Percentiles rank a stretch among this genome's conserved stretches.
phyloP scores from a whole-genome alignment of 2,888 invertebrate species.

The Epinotia bilunana region DNA sequence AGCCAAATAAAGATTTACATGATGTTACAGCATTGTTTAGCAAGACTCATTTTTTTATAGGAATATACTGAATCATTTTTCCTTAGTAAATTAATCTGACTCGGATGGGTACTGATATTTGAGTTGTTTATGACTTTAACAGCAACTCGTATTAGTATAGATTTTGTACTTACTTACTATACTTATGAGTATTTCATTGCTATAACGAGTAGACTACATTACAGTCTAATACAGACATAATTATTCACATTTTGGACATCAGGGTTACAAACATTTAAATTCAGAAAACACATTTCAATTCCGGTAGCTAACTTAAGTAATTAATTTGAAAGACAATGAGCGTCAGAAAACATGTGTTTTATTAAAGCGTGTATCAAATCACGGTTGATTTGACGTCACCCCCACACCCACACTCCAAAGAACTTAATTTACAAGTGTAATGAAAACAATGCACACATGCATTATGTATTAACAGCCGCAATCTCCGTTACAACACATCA shows the following conservation, averaged over 20 bases:
- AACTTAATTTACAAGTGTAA: constrained; percentile 56
- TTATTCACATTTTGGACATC: background rate
- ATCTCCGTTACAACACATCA: constrained; percentile 46
- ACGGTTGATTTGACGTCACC: constrained; percentile 29
- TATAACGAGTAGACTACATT: no score
- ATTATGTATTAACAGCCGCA: constrained; percentile 54
- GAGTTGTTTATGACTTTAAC: background rate
- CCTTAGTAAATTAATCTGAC: background rate
- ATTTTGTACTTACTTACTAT: no score
- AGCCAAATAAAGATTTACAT: constrained; percentile 20
- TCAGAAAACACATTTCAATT: constrained; percentile 45
- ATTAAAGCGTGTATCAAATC: constrained; percentile 38
- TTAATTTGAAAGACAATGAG: constrained; percentile 50
- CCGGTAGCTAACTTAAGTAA: constrained; percentile 52
- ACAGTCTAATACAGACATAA: background rate
- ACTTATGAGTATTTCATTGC: no score
- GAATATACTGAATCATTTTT: constrained; percentile 3
- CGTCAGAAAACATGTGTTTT: constrained; percentile 45
- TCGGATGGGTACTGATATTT: background rate
- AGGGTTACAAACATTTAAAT: background rate
- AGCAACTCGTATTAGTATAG: background rate
- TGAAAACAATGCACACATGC: constrained; percentile 54
- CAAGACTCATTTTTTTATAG: background rate
- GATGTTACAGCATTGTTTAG: background rate
- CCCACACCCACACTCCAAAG: constrained; percentile 51